A percentile compares a stretch with the other conserved stretches of the same genome.
Evolutionary conservation across 1,140 invertebrate species (phyloP).

Genomic region (roundworm (Caenorhabditis elegans)): DNA sequence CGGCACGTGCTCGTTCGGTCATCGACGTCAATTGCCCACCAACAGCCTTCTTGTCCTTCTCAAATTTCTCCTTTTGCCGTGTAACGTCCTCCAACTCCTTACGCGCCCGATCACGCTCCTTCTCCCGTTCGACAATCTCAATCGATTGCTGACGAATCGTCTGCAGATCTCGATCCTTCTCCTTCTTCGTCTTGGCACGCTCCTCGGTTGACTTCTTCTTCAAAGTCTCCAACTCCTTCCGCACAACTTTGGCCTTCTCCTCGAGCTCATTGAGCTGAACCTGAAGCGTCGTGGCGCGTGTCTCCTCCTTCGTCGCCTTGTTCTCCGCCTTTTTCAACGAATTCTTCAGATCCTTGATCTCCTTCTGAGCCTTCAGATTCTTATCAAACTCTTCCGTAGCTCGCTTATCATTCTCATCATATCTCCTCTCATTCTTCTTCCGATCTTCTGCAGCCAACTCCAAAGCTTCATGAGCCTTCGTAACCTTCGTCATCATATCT

Average conservation of each 20-base stretch:
- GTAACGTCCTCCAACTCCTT: conserved; percentile 11
- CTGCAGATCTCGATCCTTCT: conserved; percentile 30
- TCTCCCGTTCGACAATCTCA: not conserved
- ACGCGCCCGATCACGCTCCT: conserved; percentile 6
- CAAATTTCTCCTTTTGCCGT: conserved; percentile 27
- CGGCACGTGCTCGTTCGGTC: conserved; percentile 26
- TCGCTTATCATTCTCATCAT: not conserved
- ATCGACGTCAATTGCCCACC: not conserved
- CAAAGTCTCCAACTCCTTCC: conserved; percentile 32
- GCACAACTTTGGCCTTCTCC: conserved; percentile 20
- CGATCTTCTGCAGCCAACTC: not conserved
- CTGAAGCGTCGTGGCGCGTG: not conserved
- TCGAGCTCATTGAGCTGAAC: conserved; percentile 15
- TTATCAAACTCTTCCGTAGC: not conserved
- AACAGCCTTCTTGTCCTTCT: conserved; percentile 18
- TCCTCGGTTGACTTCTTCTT: conserved; percentile 40
- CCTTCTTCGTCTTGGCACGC: conserved; percentile 34
- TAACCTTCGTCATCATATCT: not conserved
- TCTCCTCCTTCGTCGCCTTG: conserved; percentile 35
- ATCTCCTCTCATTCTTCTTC: not conserved
- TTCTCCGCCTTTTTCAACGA: conserved; percentile 32
- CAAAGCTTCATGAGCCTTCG: not conserved
- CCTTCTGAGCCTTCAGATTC: not conserved
- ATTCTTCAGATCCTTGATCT: not conserved
- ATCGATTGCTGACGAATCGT: conserved; percentile 23